A percentile compares a stretch with the other conserved stretches of the same genome.
phyloP scores from a whole-genome alignment of 2,888 invertebrate genomes.

The Erynnis tages region DNA sequence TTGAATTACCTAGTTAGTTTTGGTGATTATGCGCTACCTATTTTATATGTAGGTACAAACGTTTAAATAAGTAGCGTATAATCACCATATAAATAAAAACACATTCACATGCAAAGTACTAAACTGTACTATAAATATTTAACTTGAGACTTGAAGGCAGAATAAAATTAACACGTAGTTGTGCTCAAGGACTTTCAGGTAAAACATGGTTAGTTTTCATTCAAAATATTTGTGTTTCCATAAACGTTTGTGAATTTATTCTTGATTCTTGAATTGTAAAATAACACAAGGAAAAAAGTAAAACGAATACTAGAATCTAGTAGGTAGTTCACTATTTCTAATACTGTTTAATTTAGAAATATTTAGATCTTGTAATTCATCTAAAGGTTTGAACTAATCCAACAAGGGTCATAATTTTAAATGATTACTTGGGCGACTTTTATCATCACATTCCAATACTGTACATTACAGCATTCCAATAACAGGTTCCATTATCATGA shows the following conservation, averaged over 20 bases:
- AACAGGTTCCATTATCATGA: slow-evolving; percentile 1
- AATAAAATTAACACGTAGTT: not conserved
- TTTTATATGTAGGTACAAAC: no score
- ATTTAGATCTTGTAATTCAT: no score
- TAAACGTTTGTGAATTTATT: not conserved
- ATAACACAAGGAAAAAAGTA: no score
- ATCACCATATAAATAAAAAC: no score
- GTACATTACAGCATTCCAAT: not conserved
- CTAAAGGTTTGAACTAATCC: no score
- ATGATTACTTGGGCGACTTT: not conserved
- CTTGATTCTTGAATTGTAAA: no score
- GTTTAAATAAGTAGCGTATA: no score
- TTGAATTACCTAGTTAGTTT: no score
- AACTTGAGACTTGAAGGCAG: slow-evolving; percentile 4
- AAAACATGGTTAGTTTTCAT: not conserved
- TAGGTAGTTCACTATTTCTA: no score
- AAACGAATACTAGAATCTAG: not conserved
- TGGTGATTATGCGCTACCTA: no score
- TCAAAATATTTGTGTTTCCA: not conserved
- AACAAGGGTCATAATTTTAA: not conserved
- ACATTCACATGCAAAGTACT: no score
- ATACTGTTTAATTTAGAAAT: no score
- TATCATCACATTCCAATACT: not conserved
- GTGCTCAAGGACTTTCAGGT: not conserved
- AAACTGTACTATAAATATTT: not conserved